Base-by-base conservation (phyloP, 2,113 vertebrate genomes). In the Syrmaticus mikado region DNA sequence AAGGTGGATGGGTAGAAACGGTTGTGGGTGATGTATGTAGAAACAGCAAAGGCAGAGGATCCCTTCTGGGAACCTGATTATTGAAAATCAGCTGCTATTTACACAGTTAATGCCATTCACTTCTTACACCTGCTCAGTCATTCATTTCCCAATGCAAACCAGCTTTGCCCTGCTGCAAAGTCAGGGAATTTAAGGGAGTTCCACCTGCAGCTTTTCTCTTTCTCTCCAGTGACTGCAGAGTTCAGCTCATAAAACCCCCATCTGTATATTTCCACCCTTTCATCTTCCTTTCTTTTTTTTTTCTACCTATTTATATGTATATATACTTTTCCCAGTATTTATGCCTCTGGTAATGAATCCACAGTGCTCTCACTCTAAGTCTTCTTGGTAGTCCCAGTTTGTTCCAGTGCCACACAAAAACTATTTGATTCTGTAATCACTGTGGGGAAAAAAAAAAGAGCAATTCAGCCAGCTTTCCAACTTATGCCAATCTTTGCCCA, bases 61-160 rank as follows among this genome's bases (percentile, higher is more conserved):
- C 48, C 86, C 91, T 96, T 92, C 82, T 90, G 91, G 65, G 80
- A 90, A 40, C 14, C 73, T 50, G 87, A 85, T 94, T 94, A 95
- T 95, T 96, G 91, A 91, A 94, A 93, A 95, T 88, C 16, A 18
- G 79, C 82, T 96, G 96, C 94, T 95, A 97, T 95, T 96, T 96
- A 90, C 93, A 91, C 72, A 93, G 94, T 62, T 93, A 94, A 97
- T 90, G 82, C 73, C 73, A 94, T 72, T 94, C 87, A 91, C 71
- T 94, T 88, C 76, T 93, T 81, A 61, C 94, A 92, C 75, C 94
- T 94, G 91, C 87, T 95, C 91, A 94, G 16, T 75, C 85, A 95
- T 94, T 88, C 85, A 83, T 94, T 83, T 93, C 87, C 81, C 81
- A 91, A 36, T 6, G 48, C 80, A 94, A 94, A 36, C 8, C 58